phyloP scores from a whole-genome alignment of 1,140 invertebrate species.

The Pogonomyrmex barbatus region DNA sequence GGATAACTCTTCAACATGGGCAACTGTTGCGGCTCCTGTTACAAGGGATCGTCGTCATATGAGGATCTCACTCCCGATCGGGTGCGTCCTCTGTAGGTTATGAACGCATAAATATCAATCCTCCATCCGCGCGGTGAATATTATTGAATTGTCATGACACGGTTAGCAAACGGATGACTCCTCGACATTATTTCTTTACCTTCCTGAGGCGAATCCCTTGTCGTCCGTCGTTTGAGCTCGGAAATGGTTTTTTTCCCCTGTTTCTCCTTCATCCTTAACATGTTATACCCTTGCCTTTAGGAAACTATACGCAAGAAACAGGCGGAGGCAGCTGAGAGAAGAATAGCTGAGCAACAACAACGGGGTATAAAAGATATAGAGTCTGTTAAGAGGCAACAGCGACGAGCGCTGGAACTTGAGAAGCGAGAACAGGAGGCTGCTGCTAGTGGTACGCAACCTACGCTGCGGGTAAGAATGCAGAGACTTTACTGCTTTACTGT shows the following conservation, averaged over 20 bases:
- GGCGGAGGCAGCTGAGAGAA: constrained; percentile 87
- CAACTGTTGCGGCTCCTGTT: constrained; percentile 72
- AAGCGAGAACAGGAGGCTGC: constrained; percentile 78
- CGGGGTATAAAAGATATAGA: constrained; percentile 87
- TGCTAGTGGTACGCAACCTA: constrained; percentile 56
- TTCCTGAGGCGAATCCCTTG: background rate
- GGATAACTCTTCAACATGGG: constrained; percentile 71
- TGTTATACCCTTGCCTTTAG: constrained; percentile 71
- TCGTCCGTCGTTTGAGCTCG: background rate
- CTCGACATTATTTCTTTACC: background rate
- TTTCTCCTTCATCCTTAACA: background rate
- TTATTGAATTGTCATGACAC: background rate
- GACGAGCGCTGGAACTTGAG: constrained; percentile 82
- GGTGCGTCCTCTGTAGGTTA: constrained; percentile 71
- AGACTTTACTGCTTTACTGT: background rate
- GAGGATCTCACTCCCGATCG: constrained; percentile 79
- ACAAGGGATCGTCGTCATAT: constrained; percentile 73
- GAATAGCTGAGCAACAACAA: constrained; percentile 84
- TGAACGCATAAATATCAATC: constrained; percentile 14
- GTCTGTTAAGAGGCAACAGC: constrained; percentile 85
- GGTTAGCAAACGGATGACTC: background rate
- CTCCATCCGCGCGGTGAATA: background rate
- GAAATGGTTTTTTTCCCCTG: background rate
- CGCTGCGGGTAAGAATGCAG: constrained; percentile 73
- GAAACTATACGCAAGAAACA: constrained; percentile 85